These are phyloP conservation scores for Lepidurus arcticus DNA, from an alignment of 1,140 invertebrate genomes.

Conservation along the genomic window DNA sequence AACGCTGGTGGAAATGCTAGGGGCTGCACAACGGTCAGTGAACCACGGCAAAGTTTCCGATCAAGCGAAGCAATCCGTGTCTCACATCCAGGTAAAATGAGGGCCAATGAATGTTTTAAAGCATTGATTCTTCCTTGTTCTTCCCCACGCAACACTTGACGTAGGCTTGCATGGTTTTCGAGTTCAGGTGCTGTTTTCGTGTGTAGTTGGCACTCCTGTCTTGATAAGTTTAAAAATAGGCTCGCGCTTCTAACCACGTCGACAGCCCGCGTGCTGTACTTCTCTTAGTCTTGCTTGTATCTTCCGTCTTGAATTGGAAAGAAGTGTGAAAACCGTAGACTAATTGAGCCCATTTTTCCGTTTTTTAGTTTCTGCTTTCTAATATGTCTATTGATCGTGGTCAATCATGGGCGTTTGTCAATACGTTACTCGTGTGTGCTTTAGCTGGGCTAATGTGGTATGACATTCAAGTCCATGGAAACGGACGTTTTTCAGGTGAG, in stretches of 20 bases:
- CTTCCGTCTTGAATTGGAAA: neutral
- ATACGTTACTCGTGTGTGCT: conserved; percentile 1
- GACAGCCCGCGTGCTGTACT: neutral
- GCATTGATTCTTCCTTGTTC: neutral
- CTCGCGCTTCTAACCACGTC: neutral
- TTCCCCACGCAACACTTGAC: neutral
- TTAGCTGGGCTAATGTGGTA: neutral
- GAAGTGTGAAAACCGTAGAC: neutral
- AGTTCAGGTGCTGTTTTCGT: neutral
- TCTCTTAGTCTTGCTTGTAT: neutral
- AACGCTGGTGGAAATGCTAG: neutral
- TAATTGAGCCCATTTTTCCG: neutral
- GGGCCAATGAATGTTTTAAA: neutral
- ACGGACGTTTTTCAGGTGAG: neutral
- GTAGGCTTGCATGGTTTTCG: neutral
- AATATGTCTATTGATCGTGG: conserved; percentile 4
- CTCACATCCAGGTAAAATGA: conserved; percentile 1
- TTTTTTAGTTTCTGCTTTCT: conserved; percentile 16
- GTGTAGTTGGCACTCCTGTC: conserved; percentile 7
- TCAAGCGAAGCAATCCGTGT: neutral
- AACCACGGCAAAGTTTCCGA: conserved; percentile 13
- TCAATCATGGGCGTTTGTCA: neutral
- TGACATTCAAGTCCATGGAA: neutral
- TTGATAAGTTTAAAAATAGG: neutral
- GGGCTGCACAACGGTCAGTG: conserved; percentile 20